Base-by-base conservation (phyloP, 1,140 invertebrate species). In the Notospermus geniculatus region DNA sequence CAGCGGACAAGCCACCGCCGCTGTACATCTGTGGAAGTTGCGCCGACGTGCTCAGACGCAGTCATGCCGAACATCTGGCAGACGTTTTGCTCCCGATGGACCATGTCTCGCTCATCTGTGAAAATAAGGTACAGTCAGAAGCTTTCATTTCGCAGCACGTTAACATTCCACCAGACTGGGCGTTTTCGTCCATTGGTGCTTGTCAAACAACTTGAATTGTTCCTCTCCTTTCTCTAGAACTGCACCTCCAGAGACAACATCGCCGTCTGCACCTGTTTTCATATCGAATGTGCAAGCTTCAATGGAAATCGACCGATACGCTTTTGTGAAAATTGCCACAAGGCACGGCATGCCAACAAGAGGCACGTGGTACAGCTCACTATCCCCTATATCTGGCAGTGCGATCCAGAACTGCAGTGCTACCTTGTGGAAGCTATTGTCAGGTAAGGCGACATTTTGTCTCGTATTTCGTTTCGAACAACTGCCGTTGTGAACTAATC, bases 391-490 rank as follows among this genome's bases (percentile, higher is more conserved):
- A 89, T 93, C 50, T 95, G 93, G 87, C 86, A 89, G 70, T 79
- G 77, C 61, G 90, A 92, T 78, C 83, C 87, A 25, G 93, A 96
- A 80, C 90, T 91, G 83, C 92, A 94, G 79, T 90, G 89, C 71
- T 95, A 95, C 77, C 89, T 97, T 72, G 90, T 98, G 46, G 95
- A 98, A 82, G 91, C 94, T n/a, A 92, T 99, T 69, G 90, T 98
- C 54, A 95, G 92, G 79, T 79, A 62, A 59, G 55, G n/a, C 7
- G 15, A 7, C 15, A 15, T 36, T 15, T 15, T 36, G 4, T 36
- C 15, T 15, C 15, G 5, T 4, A 36, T 36, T 15, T 36, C 4
- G 15, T 7, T 15, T 36, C 32, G 4, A 4, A 36, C 4, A 15
- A 36, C 4, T 7, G 32, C 5, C 15, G 32, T 4, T 15, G 15